A percentile compares a stretch with the other conserved stretches of the same genome.
Evolutionary conservation across 2,888 invertebrate species (phyloP).

Genomic region (Coremacera marginata): DNA sequence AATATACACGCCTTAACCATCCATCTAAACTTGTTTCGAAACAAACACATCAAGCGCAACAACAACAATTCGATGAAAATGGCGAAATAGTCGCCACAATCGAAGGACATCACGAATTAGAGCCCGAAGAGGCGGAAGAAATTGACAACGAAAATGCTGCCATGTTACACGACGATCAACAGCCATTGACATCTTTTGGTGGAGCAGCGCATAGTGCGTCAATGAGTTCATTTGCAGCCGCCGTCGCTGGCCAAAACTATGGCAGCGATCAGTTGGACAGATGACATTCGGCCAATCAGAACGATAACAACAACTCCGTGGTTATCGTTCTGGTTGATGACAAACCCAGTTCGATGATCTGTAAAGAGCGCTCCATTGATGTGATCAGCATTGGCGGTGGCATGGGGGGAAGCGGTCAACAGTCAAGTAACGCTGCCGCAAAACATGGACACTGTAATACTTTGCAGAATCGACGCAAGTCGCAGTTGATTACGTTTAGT

Average conservation of each 20-base stretch:
- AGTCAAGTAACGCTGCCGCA: conserved; percentile 51
- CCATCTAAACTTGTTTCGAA: neutral
- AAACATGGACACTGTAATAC: conserved; percentile 58
- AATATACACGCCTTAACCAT: neutral
- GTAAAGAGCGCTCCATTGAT: conserved; percentile 63
- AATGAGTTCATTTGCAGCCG: conserved; percentile 56
- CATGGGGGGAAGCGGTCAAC: conserved; percentile 49
- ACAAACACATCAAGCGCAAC: conserved; percentile 30
- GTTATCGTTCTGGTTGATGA: conserved; percentile 69
- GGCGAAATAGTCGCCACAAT: conserved; percentile 63
- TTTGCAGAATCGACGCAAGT: conserved; percentile 65
- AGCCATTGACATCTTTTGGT: conserved; percentile 64
- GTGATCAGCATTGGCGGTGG: conserved; percentile 53
- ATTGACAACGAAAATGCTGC: conserved; percentile 66
- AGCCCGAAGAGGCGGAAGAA: conserved; percentile 61
- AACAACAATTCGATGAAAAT: conserved; percentile 57
- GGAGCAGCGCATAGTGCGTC: conserved; percentile 58
- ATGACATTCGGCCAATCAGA: conserved; percentile 68
- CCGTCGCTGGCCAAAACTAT: conserved; percentile 45
- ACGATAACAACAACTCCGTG: conserved; percentile 67
- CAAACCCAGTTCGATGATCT: conserved; percentile 68
- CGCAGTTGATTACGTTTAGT: conserved; percentile 67
- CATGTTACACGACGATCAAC: conserved; percentile 66
- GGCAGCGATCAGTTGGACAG: conserved; percentile 57
- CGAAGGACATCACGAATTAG: conserved; percentile 58